Evolutionary conservation across 2,113 vertebrate species (phyloP), one percentile per base, ranked within the genome.

Genomic region (Baryphthengus martii): DNA sequence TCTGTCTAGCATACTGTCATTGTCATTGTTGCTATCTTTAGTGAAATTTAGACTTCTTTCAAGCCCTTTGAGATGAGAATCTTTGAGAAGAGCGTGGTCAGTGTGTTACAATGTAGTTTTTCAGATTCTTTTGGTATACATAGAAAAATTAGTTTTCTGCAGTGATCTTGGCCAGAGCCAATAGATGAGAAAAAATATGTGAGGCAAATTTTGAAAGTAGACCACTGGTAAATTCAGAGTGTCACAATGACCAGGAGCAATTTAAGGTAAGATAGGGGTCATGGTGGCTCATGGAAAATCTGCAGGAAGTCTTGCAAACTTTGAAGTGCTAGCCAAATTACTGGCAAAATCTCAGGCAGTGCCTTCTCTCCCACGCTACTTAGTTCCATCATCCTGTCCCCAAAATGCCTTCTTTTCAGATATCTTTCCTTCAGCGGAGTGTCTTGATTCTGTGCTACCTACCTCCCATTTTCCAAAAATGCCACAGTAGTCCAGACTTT

Each of bases 291-390:
- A 74, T 56, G 37, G 66, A 95, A 93, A 91, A 73, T 65, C 75
- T 67, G 23, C 78, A 84, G 75, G 77, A 96, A 91, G 72, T 79
- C 55, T 90, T 52, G 29, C 9, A 8, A 90, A 71, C 83, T 94
- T 95, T 88, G 82, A 91, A 93, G 88, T 90, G 24, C 21, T 55
- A 55, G 56, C 82, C 93, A 96, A 91, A 90, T 67, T 88, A 88
- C 59, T 77, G 82, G 44, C 81, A 65, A 85, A 87, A 87, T 79
- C 49, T 89, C 62, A 92, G 31, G 33, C 89, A 81, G 28, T 83
- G 56, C 42, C 47, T 47, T 85, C 37, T 89, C 84, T 95, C 89
- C 77, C 87, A 76, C 9, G 3, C 74, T 94, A 49, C 25, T 88
- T 85, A 85, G 49, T 45, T 91, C 39, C 82, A 76, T 82, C 78